Evolutionary conservation across 2,113 vertebrate genomes (phyloP).

Genomic region (Scolopax mira): DNA sequence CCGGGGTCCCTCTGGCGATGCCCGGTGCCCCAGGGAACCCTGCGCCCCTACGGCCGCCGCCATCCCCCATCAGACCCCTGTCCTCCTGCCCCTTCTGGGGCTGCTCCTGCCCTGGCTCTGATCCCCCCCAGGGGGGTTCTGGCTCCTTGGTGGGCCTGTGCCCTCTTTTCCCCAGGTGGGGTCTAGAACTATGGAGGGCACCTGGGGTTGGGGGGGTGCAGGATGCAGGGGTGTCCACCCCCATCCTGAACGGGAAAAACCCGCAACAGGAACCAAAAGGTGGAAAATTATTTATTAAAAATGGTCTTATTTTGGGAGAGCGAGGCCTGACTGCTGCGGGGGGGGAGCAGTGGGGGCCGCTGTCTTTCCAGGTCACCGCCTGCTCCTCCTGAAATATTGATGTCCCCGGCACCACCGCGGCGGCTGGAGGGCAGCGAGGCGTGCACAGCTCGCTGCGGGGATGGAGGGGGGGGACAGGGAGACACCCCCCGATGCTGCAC

Average conservation of each 20-base stretch:
- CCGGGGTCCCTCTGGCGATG: not conserved
- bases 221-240: not conserved
- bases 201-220: not conserved
- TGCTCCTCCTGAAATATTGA: constrained; percentile 75
- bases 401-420: constrained; percentile 50
- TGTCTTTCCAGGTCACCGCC: constrained; percentile 74
- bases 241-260: not conserved
- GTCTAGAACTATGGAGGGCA: not conserved
- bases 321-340: not conserved
- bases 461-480: not conserved
- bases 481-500: not conserved
- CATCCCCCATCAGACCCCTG: not conserved
- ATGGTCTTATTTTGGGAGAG: constrained; percentile 77
- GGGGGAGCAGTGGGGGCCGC: not conserved
- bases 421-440: not conserved
- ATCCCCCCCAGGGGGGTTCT: not conserved
- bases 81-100: not conserved
- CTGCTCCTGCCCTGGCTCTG: constrained; percentile 11
- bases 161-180: not conserved
- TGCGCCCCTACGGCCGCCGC: constrained; percentile 21
- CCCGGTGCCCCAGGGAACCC: not conserved
- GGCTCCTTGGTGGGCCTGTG: not conserved
- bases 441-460: not conserved
- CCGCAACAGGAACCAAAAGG: constrained; percentile 45
- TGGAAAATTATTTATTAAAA: constrained; percentile 79